A percentile compares a stretch with the other conserved stretches of the same genome.
Conservation (phyloP, 2,797 vertebrate species). For the Lemur catta region DNA sequence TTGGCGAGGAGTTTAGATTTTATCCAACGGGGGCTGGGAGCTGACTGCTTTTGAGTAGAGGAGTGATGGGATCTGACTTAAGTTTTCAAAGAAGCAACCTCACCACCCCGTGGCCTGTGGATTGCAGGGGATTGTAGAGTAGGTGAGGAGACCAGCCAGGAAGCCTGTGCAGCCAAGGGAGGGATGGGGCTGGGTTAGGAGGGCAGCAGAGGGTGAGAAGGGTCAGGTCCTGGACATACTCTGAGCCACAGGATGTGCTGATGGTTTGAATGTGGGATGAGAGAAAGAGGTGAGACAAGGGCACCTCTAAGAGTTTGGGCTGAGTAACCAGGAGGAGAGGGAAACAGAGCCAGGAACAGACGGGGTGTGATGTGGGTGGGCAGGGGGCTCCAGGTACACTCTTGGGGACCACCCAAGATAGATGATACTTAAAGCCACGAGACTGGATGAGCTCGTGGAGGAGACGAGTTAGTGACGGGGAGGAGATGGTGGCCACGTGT, state of each 20-base stretch:
- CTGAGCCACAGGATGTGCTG: background rate
- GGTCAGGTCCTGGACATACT: background rate
- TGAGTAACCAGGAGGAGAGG: background rate
- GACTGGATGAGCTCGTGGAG: background rate
- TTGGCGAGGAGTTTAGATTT: background rate
- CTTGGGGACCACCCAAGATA: background rate
- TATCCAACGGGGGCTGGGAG: background rate
- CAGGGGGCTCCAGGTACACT: rapidly evolving
- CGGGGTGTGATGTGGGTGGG: background rate
- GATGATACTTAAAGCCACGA: background rate
- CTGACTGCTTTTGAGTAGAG: background rate
- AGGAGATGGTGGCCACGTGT: background rate
- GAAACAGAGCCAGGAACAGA: background rate
- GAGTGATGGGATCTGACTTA: background rate
- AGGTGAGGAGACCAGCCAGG: background rate
- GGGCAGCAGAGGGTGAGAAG: background rate
- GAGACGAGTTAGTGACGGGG: background rate
- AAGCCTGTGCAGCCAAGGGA: background rate
- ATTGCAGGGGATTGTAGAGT: background rate
- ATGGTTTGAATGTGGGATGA: background rate
- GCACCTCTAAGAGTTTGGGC: background rate
- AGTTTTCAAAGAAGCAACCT: background rate
- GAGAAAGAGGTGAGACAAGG: background rate
- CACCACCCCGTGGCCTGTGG: background rate
- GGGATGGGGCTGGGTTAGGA: background rate